Evolutionary conservation across 1,140 invertebrate species (phyloP).

Genomic region (Helicoverpa armigera): DNA sequence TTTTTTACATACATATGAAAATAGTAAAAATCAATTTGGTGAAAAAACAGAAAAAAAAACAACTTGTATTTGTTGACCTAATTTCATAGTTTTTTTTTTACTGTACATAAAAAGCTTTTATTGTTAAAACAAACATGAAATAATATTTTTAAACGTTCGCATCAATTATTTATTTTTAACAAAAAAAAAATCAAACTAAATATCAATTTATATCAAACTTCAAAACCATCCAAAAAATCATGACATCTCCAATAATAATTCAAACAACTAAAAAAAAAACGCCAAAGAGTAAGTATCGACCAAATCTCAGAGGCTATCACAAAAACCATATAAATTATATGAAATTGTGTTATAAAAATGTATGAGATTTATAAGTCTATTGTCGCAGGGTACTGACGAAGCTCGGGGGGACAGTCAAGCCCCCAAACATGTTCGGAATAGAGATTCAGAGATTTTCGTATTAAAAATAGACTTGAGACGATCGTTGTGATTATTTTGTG

Average conservation of each 20-base stretch:
- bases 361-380: conserved; percentile 77
- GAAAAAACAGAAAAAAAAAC: too few species aligned
- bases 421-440: conserved; percentile 65
- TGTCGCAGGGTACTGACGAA: conserved; percentile 66
- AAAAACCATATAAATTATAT: conserved; percentile 70
- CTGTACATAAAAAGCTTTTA: too few species aligned
- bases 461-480: conserved; percentile 59
- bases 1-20: too few species aligned
- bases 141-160: too few species aligned
- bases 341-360: conserved; percentile 77
- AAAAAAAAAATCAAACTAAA: too few species aligned
- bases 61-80: too few species aligned
- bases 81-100: too few species aligned
- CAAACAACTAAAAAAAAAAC: conserved; percentile 28
- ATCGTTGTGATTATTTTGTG: conserved; percentile 50
- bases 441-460: conserved; percentile 62
- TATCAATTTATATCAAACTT: not conserved
- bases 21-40: too few species aligned
- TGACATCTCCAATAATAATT: not conserved
- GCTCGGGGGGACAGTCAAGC: conserved; percentile 43
- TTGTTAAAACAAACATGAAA: too few species aligned
- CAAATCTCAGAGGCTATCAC: conserved; percentile 50
- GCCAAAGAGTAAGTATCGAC: conserved; percentile 48
- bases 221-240: not conserved
- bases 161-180: too few species aligned